These are phyloP conservation scores for Hyposmocoma kahamanoa DNA, from an alignment of 1,140 invertebrate species.

Conservation along the genomic window DNA sequence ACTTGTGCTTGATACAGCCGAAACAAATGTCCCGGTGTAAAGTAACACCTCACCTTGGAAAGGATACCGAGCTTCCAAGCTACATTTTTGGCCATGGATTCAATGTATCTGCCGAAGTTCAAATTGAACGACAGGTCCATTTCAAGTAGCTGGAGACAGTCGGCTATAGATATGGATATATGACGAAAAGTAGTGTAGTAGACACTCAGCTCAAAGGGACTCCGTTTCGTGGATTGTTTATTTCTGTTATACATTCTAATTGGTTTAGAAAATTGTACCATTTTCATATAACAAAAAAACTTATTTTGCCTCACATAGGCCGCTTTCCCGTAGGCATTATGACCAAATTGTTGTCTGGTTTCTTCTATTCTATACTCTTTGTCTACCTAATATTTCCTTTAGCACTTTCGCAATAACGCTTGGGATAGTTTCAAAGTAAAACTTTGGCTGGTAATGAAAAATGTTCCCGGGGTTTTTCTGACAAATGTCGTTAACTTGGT, in stretches of 20 bases:
- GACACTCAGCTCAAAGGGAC: neutral
- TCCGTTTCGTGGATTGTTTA: neutral
- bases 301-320: neutral
- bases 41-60: too few relatives aligned
- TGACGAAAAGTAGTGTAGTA: too few relatives aligned
- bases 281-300: neutral
- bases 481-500: constrained; percentile 30
- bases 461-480: constrained; percentile 25
- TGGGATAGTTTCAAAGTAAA: constrained; percentile 21
- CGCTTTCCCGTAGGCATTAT: neutral
- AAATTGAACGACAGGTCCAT: too few relatives aligned
- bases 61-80: too few relatives aligned
- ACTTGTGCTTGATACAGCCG: too few relatives aligned
- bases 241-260: neutral
- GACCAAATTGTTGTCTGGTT: too few relatives aligned
- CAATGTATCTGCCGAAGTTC: too few relatives aligned
- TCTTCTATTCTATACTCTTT: neutral
- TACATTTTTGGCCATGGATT: too few relatives aligned
- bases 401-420: constrained; percentile 25
- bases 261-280: neutral
- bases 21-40: too few relatives aligned
- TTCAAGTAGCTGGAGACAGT: too few relatives aligned
- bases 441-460: constrained; percentile 30
- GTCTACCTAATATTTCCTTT: constrained; percentile 17
- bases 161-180: too few relatives aligned